Evolutionary conservation across 2,113 vertebrate species (phyloP).

Genomic region (Cryptomyrus ogoouensis): DNA sequence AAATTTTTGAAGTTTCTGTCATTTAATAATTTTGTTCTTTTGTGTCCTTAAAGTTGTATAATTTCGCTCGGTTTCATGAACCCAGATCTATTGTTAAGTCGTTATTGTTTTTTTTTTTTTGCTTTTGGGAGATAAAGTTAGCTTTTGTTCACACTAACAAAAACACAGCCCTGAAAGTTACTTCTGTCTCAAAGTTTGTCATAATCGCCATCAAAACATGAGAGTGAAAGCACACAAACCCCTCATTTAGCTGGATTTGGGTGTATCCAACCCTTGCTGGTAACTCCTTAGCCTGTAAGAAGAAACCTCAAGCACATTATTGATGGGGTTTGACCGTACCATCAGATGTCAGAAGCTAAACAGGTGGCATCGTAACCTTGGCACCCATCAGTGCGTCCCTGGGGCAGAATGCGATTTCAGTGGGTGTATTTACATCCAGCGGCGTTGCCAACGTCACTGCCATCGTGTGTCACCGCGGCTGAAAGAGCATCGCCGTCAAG

Average conservation of each 20-base stretch:
- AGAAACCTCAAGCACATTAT: not conserved
- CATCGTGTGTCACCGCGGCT: not conserved
- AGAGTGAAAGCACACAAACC: not conserved
- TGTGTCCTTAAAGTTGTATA: not conserved
- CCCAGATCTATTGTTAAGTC: not conserved
- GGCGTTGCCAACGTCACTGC: not conserved
- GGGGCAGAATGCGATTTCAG: not conserved
- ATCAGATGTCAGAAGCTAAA: not conserved
- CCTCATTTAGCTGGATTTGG: not conserved
- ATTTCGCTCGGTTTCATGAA: not conserved
- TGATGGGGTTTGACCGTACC: not conserved
- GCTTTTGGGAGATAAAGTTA: not conserved
- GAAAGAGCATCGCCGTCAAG: not conserved
- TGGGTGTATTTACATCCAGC: not conserved
- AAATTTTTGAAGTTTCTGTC: not conserved
- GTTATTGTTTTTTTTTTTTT: not conserved
- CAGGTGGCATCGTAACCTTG: not conserved
- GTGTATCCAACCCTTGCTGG: too few species aligned
- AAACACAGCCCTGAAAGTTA: not conserved
- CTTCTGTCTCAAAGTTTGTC: not conserved
- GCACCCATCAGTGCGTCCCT: not conserved
- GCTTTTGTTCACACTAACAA: not conserved
- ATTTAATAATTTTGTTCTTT: not conserved
- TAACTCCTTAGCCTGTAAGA: not conserved
- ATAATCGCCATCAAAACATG: not conserved